Base-by-base conservation (phyloP, 2,888 invertebrate species). In the Notocelia uddmanniana region DNA sequence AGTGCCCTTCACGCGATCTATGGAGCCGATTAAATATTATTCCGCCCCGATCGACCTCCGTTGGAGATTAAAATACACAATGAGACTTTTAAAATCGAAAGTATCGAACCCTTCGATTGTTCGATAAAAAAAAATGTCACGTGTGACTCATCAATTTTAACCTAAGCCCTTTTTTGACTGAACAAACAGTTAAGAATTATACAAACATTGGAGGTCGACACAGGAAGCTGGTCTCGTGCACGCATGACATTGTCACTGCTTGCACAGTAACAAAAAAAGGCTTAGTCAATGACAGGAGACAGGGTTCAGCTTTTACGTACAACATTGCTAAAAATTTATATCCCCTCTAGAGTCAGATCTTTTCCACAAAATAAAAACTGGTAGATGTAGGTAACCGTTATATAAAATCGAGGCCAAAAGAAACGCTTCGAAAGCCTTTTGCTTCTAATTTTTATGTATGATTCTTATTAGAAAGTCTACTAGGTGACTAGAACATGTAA, bases 131-230 rank as follows among this genome's bases (percentile, higher is more conserved):
- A 74, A 74, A 62, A 71, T 69, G 82, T 81, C 81, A 79, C 79
- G 80, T 83, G 81, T 90, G 90, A 89, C 89, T 88, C 87, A 82
- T 88, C 84, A 85, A 85, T 87, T 85, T 81, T 23, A 66, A 62
- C 62, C 55, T 68, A 60, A 69, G 64, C 81, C 84, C 84, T 85
- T 85, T 80, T 78, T 73, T 76, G 68, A 80, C 82, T 84, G 80
- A 82, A 81, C 81, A 85, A 89, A 89, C 87, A 86, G 81, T 86
- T 85, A 79, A 80, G 79, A 84, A 89, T 88, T 87, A 88, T 83
- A 86, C 83, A 90, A 90, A 89, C 88, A 90, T 55, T 71, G 75
- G 79, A 78, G 81, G 78, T 76, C 73, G 78, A 76, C 74, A 78
- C 82, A 82, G 80, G 83, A 83, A 80, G 80, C 84, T 78, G 80